Percentiles rank a stretch among this genome's conserved stretches.
Conservation (phyloP, 2,888 invertebrate species). For the Corbicula japonica region DNA sequence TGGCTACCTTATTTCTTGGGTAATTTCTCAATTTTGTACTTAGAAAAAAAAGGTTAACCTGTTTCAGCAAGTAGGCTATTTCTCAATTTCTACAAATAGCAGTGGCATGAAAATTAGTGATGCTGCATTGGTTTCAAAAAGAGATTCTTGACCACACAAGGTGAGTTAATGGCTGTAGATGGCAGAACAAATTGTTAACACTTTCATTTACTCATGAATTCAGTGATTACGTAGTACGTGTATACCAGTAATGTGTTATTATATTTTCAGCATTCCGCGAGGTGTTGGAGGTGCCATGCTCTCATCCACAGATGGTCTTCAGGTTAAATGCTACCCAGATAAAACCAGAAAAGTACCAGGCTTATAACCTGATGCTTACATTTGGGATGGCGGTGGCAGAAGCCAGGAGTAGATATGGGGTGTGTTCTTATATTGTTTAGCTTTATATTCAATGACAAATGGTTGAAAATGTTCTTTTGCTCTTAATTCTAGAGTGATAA, state of each 20-base stretch:
- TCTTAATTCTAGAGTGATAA: too few species aligned
- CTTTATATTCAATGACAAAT: too few species aligned
- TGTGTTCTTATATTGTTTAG: conserved; percentile 86
- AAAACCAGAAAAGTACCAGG: conserved; percentile 26
- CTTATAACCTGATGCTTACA: conserved; percentile 88
- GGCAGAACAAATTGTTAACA: neutral
- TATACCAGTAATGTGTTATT: neutral
- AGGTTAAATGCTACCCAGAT: conserved; percentile 8
- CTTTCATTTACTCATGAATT: neutral
- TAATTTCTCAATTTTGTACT: too few species aligned
- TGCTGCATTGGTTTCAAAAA: neutral
- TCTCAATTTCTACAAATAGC: neutral
- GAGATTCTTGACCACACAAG: neutral
- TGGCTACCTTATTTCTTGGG: too few species aligned
- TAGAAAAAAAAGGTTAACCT: too few species aligned
- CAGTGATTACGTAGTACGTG: too few species aligned
- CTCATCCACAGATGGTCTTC: conserved; percentile 51
- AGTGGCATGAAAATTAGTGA: neutral
- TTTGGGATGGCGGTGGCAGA: conserved; percentile 91
- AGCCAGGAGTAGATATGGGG: conserved; percentile 92
- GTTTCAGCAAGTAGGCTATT: too few species aligned
- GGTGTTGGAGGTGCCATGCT: neutral
- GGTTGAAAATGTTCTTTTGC: too few species aligned
- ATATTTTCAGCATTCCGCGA: conserved; percentile 43
- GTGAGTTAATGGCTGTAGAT: neutral